Evolutionary conservation across 2,797 vertebrate species (phyloP), one percentile per base, ranked within the genome.

Genomic region (Gadopsis marmoratus): DNA sequence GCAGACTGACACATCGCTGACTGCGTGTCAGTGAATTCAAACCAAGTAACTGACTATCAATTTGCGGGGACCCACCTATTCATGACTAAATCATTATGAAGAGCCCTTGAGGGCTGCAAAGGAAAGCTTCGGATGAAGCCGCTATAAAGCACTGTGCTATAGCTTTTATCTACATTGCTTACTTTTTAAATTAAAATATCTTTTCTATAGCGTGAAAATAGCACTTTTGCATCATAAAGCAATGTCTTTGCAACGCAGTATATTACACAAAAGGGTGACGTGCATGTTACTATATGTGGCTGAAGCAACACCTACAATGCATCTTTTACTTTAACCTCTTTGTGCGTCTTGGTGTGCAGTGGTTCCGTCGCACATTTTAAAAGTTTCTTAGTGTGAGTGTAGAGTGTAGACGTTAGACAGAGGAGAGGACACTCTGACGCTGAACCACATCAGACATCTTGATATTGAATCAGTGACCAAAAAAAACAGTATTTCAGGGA

Each of bases 1-100:
- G 70, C 67, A 76, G 86, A 89, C 77, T 81, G 92, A 92, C 90
- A 83, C 79, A 79, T 78, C 70, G 79, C 86, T 89, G 89, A 94
- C 89, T 81, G 63, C 21, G 63, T 91, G 85, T 86, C 84, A 83
- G 62, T 82, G 83, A 86, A 86, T 81, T 89, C 70, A 78, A 87
- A 84, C 66, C 81, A 87, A 93, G 85, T 86, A 90, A 87, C 84
- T 50, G 51, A 82, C 63, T 65, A 83, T 93, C 86, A 92, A 84
- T 92, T 86, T 89, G 67, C 79, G 58, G 68, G 53, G 74, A 80
- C 78, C 80, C 81, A 69, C 71, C 61, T 74, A 88, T 90, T 91
- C 86, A 85, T 65, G 48, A 59, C 47, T 41, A 73, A 83, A 87
- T 92, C 78, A 83, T 84, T 71, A 76, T 48, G 61, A 71, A 35